Percentiles rank a stretch among this genome's conserved stretches.
Evolutionary conservation across 2,113 vertebrate genomes (phyloP).

Genomic region (Polyodon spathula): DNA sequence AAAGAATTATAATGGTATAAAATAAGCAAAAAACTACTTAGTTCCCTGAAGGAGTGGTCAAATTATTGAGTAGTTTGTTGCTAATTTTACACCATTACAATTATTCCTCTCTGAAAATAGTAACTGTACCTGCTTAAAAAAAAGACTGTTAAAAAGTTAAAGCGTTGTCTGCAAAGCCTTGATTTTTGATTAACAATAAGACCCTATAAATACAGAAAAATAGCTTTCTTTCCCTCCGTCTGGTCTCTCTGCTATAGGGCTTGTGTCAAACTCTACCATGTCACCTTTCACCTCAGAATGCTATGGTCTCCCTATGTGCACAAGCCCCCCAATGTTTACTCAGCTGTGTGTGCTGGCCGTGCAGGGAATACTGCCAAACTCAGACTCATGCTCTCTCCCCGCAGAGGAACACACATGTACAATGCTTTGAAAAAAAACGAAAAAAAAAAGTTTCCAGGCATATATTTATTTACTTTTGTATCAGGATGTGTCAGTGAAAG

Average conservation of each 20-base stretch:
- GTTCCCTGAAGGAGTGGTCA: too few relatives aligned
- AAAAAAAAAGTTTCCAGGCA: slow-evolving; percentile 18
- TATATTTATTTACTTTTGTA: slow-evolving; percentile 56
- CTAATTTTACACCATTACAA: too few relatives aligned
- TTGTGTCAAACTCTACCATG: slow-evolving; percentile 31
- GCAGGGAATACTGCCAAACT: slow-evolving; percentile 28
- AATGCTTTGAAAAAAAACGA: neutral
- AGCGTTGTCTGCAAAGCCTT: too few relatives aligned
- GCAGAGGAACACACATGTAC: slow-evolving; percentile 3
- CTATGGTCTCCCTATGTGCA: slow-evolving; percentile 32
- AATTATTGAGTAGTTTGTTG: too few relatives aligned
- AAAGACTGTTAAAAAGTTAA: too few relatives aligned
- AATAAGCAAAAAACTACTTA: too few relatives aligned
- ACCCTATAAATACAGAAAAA: too few relatives aligned
- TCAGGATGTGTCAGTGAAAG: slow-evolving; percentile 48
- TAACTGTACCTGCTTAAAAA: too few relatives aligned
- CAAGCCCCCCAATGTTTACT: slow-evolving; percentile 53
- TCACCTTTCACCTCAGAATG: slow-evolving; percentile 30
- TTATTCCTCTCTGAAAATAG: too few relatives aligned
- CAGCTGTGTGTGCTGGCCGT: slow-evolving; percentile 51
- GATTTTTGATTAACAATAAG: too few relatives aligned
- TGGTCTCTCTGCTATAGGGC: slow-evolving; percentile 31
- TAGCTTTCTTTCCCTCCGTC: slow-evolving; percentile 16
- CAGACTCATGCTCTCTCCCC: slow-evolving; percentile 20
- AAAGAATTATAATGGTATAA: too few relatives aligned